Percentiles rank a stretch among this genome's conserved stretches.
Evolutionary conservation across 2,888 invertebrate genomes (phyloP).

Genomic region (Chaetogeoica ovagalla): DNA sequence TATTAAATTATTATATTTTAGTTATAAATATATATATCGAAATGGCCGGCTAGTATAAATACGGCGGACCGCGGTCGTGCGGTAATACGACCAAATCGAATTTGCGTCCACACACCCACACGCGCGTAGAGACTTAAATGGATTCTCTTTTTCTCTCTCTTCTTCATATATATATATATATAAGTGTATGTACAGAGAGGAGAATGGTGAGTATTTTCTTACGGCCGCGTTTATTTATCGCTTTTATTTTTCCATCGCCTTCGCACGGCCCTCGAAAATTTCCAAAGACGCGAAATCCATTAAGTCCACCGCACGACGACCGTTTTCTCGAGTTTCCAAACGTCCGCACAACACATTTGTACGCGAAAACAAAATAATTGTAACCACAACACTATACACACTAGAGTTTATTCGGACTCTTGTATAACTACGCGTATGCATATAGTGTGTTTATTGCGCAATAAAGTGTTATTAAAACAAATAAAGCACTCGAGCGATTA

Average conservation of each 20-base stretch:
- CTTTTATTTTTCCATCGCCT: conserved; percentile 12
- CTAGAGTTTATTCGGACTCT: not conserved
- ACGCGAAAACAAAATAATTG: conserved; percentile 4
- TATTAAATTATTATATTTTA: too few species aligned
- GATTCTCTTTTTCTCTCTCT: not conserved
- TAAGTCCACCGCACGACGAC: not conserved
- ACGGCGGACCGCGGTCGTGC: conserved; percentile 23
- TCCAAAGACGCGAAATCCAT: conserved; percentile 33
- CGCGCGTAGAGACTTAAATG: conserved; percentile 13
- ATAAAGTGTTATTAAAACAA: conserved; percentile 25
- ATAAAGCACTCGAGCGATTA: not conserved
- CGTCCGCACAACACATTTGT: not conserved
- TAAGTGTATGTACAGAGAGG: too few species aligned
- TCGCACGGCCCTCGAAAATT: not conserved
- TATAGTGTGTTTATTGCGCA: not conserved
- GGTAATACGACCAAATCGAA: conserved; percentile 40
- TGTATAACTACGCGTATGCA: not conserved
- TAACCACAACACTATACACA: not conserved
- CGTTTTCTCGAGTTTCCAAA: not conserved
- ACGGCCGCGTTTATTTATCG: conserved; percentile 23
- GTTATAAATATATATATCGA: too few species aligned
- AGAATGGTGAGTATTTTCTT: conserved; percentile 19
- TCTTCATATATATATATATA: too few species aligned
- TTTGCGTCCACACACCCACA: not conserved
- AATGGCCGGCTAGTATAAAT: conserved; percentile 22